Conservation (phyloP, 2,797 vertebrate genomes). For the Acrossocheilus wenchowensis region DNA sequence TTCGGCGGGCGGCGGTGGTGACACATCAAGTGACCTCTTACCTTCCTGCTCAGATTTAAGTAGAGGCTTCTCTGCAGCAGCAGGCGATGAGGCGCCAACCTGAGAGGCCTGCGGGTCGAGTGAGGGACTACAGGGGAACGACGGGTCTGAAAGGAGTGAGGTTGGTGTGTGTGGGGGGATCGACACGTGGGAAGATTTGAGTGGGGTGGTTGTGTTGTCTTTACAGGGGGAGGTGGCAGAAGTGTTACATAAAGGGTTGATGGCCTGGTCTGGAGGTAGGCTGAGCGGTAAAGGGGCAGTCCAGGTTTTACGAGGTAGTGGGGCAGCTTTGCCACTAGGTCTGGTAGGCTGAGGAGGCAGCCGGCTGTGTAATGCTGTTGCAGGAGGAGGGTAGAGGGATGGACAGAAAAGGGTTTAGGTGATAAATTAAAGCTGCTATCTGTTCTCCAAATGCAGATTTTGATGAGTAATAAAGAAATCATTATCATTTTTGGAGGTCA, state of each 20-base stretch:
- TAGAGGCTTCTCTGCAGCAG: slow-evolving; percentile 43
- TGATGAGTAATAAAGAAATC: not conserved
- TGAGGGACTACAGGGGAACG: slow-evolving; percentile 46
- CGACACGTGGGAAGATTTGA: slow-evolving; percentile 8
- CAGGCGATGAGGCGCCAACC: slow-evolving; percentile 26
- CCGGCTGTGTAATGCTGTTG: slow-evolving; percentile 62
- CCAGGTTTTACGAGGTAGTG: slow-evolving; percentile 60
- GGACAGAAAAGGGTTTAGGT: slow-evolving; percentile 33
- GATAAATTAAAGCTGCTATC: slow-evolving; percentile 10
- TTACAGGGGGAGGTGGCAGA: slow-evolving; percentile 29
- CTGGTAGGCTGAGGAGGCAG: slow-evolving; percentile 65
- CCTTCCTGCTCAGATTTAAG: slow-evolving; percentile 59
- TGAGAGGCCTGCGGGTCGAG: slow-evolving; percentile 44
- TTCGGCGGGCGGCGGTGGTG: not conserved
- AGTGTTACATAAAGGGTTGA: slow-evolving; percentile 1
- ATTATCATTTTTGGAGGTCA: not conserved
- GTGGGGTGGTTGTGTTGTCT: slow-evolving; percentile 1
- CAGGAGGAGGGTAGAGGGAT: slow-evolving; percentile 11
- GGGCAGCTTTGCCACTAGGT: slow-evolving; percentile 62
- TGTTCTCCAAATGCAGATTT: slow-evolving; percentile 6
- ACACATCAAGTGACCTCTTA: slow-evolving; percentile 52
- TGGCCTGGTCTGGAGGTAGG: slow-evolving; percentile 44
- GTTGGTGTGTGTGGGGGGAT: slow-evolving; percentile 9
- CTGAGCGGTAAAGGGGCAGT: slow-evolving; percentile 25
- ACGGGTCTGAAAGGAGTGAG: slow-evolving; percentile 7